These are phyloP conservation scores for Salvelinus namaycush DNA, from an alignment of 2,113 vertebrate species.

Conservation along the genomic window DNA sequence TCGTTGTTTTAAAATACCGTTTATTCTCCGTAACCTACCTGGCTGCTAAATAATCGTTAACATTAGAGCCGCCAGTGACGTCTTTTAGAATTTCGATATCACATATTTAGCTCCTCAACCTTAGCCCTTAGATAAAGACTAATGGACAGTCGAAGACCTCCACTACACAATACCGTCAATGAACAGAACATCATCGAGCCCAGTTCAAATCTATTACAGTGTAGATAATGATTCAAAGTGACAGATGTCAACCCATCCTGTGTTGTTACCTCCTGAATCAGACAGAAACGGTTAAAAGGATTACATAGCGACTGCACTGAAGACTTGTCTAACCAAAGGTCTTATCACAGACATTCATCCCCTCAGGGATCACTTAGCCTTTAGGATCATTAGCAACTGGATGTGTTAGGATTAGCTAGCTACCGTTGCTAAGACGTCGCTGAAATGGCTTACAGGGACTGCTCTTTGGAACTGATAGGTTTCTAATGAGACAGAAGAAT, in stretches of 20 bases:
- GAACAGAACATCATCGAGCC: background rate
- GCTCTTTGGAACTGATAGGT: background rate
- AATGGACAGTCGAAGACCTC: too few species aligned
- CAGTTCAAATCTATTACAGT: constrained; percentile 23
- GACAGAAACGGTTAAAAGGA: constrained; percentile 50
- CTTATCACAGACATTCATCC: constrained; percentile 19
- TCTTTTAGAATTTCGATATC: too few species aligned
- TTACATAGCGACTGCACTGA: constrained; percentile 37
- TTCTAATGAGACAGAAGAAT: background rate
- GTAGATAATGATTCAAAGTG: constrained; percentile 42
- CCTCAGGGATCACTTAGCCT: constrained; percentile 46
- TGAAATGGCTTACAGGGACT: background rate
- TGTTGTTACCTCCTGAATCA: constrained; percentile 38
- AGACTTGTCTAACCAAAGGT: constrained; percentile 54
- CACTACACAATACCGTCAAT: background rate
- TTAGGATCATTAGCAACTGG: constrained; percentile 46
- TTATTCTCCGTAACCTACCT: too few species aligned
- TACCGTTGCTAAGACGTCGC: background rate
- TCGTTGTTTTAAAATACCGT: too few species aligned
- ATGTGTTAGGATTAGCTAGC: constrained; percentile 21
- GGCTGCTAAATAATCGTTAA: too few species aligned
- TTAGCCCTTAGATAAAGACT: too few species aligned
- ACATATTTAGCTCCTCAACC: too few species aligned
- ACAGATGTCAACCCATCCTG: constrained; percentile 22
- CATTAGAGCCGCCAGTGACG: too few species aligned